Base-by-base conservation (phyloP, 2,113 vertebrate genomes). In the Porphyrio hochstetteri region DNA sequence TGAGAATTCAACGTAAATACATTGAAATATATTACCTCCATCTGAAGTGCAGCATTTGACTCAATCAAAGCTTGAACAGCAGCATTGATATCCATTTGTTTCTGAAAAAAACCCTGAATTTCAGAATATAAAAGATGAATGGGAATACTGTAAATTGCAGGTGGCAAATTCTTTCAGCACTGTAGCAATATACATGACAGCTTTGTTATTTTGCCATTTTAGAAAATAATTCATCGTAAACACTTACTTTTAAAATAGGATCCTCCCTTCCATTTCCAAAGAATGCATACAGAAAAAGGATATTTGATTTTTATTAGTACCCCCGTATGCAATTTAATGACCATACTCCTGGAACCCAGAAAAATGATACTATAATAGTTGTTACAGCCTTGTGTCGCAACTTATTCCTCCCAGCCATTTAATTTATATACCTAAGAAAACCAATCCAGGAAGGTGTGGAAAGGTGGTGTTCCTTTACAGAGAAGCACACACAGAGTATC, bases 21-120 rank as follows among this genome's bases (percentile, higher is more conserved):
- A 90, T 16, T 67, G n/a, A 96, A 87, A 96, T 81, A 75, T 64
- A 78, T 97, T 97, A 99, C 99, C 99, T 99, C 99, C 86, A 98
- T 98, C 96, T 98, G 98, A 76, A 98, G 87, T 48, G 98, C 98
- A 95, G 97, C 92, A 50, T 97, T 98, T 67, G 98, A 98, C 65
- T 98, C 98, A 85, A 98, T 97, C 90, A 98, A 94, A 81, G 97
- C 96, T 96, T 98, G 98, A 97, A 98, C 97, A 96, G 98, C 98
- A 92, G 98, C 98, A 96, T 98, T 98, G 82, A 98, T 98, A 90
- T 98, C 97, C 92, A 99, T 89, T 86, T 96, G 98, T 96, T 97
- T 99, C 99, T 99, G 97, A 85, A 92, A 96, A 88, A 89, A 93
- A 19, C 44, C 44, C 44, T 8, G n/a, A 48, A 76, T 88, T 95